Evolutionary conservation across 2,113 vertebrate species (phyloP), one percentile per base, ranked within the genome.

Genomic region (Oenanthe melanoleuca): DNA sequence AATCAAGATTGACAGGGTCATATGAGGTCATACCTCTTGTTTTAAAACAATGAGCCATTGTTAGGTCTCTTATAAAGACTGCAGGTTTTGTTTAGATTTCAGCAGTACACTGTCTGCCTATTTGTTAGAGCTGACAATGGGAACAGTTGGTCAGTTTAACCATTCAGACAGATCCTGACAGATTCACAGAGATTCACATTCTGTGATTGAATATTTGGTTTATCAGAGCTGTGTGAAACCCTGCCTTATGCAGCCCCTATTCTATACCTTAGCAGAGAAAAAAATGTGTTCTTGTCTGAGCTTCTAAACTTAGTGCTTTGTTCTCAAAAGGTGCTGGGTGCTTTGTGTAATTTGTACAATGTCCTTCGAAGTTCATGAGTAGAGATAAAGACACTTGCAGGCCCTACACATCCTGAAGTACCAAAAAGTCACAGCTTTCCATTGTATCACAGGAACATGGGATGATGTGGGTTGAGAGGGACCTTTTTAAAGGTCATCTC

Each of bases 1-100:
- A 96, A 94, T 94, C 57, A 94, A 95, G 93, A 90, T 38, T 95
- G 71, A 87, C 66, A 50, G 82, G 89, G 84, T 92, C 22, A 17
- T 60, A 69, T 97, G 96, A 98, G 95, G 91, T 98, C 95, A 95
- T 93, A 92, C 73, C 79, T 96, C 92, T 94, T 97, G 85, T 85
- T 80, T 85, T 73, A 60, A 92, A 96, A 98, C 97, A 98, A 97
- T 98, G 93, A 91, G 42, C 96, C 96, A 85, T 98, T 97, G 94
- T 95, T 95, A 88, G 86, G 33, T 66, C 73, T 89, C 45, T 70
- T 53, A 74, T 45, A 96, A 86, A 96, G 93, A 86, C 80, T 89
- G 53, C 77, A 92, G 96, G 89, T 97, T 98, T 94, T 98, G 56
- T 97, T 98, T 97, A 93, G 93, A 93, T 96, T 97, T 96, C 87